Percentiles rank a stretch among this genome's conserved stretches.
Conservation (phyloP, 2,113 vertebrate genomes). For the Ondatra zibethicus region DNA sequence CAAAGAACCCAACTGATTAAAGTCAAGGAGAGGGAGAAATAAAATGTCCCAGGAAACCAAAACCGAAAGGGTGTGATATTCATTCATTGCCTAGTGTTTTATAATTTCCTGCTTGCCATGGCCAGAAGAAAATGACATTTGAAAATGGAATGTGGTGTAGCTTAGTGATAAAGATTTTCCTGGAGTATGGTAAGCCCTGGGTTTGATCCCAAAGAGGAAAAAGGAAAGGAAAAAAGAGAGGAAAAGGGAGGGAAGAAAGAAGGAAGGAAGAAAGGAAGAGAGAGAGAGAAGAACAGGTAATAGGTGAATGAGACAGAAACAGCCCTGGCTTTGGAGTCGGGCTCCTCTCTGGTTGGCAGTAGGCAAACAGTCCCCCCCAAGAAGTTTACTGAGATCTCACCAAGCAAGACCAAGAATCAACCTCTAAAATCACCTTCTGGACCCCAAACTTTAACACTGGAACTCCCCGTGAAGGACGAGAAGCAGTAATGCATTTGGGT, state of each 20-base stretch:
- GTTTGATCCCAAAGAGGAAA: background rate
- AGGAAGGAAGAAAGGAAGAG: accelerated
- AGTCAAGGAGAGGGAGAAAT: slow-evolving; percentile 8
- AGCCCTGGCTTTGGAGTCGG: background rate
- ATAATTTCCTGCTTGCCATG: background rate
- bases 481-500: background rate
- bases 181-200: background rate
- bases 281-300: accelerated
- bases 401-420: background rate
- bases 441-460: background rate
- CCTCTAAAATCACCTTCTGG: background rate
- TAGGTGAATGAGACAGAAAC: background rate
- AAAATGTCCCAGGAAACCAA: slow-evolving; percentile 33
- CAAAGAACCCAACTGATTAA: background rate
- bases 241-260: no score
- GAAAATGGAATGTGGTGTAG: background rate
- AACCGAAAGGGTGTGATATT: background rate
- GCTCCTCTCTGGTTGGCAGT: background rate
- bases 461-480: background rate
- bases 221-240: background rate
- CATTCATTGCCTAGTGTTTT: slow-evolving; percentile 19
- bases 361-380: background rate
- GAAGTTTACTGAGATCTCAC: background rate
- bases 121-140: background rate
- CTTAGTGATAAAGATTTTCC: background rate